Conservation (phyloP, 2,113 vertebrate species). For the Anarrhichthys ocellatus region DNA sequence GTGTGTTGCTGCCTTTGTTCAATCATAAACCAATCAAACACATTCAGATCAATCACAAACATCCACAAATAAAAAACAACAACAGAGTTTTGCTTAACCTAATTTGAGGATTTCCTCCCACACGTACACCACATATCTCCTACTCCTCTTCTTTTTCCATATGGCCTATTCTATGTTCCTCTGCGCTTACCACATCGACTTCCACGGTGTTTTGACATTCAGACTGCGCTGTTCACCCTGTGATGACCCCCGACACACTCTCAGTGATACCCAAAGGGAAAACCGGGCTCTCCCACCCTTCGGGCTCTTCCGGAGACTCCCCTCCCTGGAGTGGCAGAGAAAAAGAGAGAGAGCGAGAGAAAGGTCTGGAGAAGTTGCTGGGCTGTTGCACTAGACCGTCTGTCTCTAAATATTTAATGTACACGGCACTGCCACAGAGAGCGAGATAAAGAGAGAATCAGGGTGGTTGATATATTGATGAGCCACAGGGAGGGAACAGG, state of each 20-base stretch:
- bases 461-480: conserved; percentile 76
- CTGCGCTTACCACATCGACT: conserved; percentile 33
- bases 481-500: conserved; percentile 54
- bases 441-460: conserved; percentile 73
- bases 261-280: conserved; percentile 28
- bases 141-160: conserved; percentile 20
- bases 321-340: conserved; percentile 31
- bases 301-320: conserved; percentile 46
- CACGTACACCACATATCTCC: conserved; percentile 52
- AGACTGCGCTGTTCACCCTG: conserved; percentile 37
- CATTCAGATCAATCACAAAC: conserved; percentile 38
- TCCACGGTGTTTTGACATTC: conserved; percentile 56
- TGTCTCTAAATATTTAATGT: conserved; percentile 84
- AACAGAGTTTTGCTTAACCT: conserved; percentile 39
- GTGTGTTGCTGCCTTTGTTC: conserved; percentile 20
- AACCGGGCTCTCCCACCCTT: conserved; percentile 48
- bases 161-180: conserved; percentile 38
- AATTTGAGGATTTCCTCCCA: conserved; percentile 60
- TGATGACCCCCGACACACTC: conserved; percentile 51
- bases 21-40: conserved; percentile 39
- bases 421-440: conserved; percentile 62
- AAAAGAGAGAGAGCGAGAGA: neutral
- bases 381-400: conserved; percentile 69
- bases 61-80: conserved; percentile 1
- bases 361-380: conserved; percentile 50